phyloP scores from a whole-genome alignment of 2,888 invertebrate genomes.

The Carabus problematicus region DNA sequence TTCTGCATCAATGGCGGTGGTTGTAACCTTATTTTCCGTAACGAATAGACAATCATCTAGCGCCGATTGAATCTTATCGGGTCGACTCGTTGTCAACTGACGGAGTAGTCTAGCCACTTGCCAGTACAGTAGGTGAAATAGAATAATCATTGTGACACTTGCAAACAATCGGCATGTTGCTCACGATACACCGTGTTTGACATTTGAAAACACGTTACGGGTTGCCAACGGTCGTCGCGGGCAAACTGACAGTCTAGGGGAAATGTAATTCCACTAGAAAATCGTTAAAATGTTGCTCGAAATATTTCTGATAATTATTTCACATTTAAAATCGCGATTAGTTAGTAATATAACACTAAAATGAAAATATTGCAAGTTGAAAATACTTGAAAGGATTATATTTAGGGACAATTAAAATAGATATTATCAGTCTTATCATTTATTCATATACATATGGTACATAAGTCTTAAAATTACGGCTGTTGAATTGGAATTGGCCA shows the following conservation, averaged over 20 bases:
- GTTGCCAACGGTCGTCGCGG: background rate
- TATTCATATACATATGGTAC: background rate
- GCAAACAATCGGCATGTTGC: background rate
- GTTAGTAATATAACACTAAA: no score
- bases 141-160: background rate
- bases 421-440: no score
- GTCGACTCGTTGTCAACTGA: background rate
- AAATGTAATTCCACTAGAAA: no score
- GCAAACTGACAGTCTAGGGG: no score
- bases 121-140: background rate
- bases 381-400: no score
- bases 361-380: no score
- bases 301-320: no score
- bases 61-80: background rate
- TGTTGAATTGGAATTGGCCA: background rate
- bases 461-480: background rate
- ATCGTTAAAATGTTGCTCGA: no score
- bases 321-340: no score
- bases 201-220: background rate
- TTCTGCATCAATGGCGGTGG: constrained; percentile 57
- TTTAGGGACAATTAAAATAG: no score
- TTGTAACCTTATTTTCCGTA: constrained; percentile 25
- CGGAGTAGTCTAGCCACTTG: background rate
- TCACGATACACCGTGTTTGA: background rate
- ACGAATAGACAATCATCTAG: no score